Evolutionary conservation across 2,888 invertebrate genomes (phyloP).

Genomic region (Lamproptera curius): DNA sequence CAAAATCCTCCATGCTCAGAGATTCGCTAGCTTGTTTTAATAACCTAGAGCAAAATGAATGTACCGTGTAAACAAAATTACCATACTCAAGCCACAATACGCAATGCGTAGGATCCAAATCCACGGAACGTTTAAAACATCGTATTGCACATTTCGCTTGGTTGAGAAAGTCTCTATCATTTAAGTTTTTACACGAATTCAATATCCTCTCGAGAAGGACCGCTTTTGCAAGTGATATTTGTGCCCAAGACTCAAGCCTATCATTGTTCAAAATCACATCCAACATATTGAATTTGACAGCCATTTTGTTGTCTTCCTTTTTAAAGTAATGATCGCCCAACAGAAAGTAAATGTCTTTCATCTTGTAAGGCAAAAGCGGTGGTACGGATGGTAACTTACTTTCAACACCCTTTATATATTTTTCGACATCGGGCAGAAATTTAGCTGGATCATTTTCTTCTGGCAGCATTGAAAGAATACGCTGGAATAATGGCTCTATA

Average conservation of each 20-base stretch:
- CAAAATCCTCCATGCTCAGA: constrained; percentile 85
- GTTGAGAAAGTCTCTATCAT: constrained; percentile 81
- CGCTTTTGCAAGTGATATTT: constrained; percentile 88
- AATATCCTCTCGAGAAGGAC: constrained; percentile 88
- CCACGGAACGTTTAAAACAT: constrained; percentile 89
- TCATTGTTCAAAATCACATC: constrained; percentile 89
- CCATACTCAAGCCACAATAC: constrained; percentile 95
- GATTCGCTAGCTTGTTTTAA: constrained; percentile 89
- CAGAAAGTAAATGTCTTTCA: constrained; percentile 91
- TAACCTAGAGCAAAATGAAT: constrained; percentile 92
- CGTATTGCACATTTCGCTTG: constrained; percentile 85
- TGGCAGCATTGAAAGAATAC: constrained; percentile 84
- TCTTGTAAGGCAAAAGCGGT: constrained; percentile 75
- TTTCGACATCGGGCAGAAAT: constrained; percentile 79
- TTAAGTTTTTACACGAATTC: constrained; percentile 82
- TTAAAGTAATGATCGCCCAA: constrained; percentile 96
- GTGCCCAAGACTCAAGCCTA: constrained; percentile 95
- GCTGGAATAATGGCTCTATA: constrained; percentile 84
- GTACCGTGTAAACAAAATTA: constrained; percentile 91
- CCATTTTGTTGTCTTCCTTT: constrained; percentile 85
- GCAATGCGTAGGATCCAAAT: constrained; percentile 84
- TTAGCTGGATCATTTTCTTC: constrained; percentile 81
- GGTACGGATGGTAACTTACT: constrained; percentile 76
- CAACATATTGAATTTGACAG: constrained; percentile 88
- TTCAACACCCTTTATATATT: constrained; percentile 81